Base-by-base conservation (phyloP, 1,140 invertebrate species). In the Drosophila burlai region DNA sequence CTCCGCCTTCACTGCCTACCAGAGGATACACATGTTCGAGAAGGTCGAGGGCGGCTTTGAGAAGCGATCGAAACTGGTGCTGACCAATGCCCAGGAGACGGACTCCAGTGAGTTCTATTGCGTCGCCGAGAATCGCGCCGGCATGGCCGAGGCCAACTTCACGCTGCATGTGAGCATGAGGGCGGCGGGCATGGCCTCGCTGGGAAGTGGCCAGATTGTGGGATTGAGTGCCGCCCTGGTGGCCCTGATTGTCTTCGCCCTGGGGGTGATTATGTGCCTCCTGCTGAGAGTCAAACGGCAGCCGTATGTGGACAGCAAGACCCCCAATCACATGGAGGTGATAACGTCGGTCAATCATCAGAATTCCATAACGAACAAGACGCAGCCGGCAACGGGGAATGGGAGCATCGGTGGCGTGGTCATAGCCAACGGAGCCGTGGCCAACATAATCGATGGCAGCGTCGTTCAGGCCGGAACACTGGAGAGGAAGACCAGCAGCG, bases 31-130 rank as follows among this genome's bases (percentile, higher is more conserved):
- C 80, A 96, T 98, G 79, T 95, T 95, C 76, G 97, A 98, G 93
- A 95, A 96, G 63, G 96, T 97, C 1, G 78, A 75, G 26, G 82
- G 79, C 0, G 94, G 95, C 18, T 94, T 94, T 47, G 95, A 96
- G 83, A 97, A 97, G 92, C 95, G 94, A 46, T 98, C 97, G 55
- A 95, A 95, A 7, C 94, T 99, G 49, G 95, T 98, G 31, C 94
- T 99, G 57, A 97, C 96, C 31, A 97, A 98, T 90, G 96, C 97
- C 15, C 96, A 97, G 89, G 96, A 98, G 90, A 95, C 96, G 8
- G 98, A 99, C 92, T 96, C 97, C 31, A 97, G 96, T 31, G 97
- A 97, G 80, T 99, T 99, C 93, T 96, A 96, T 82, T 99, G 98
- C 93, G 95, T 97, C 1, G 97, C 97, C 16, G 97, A 98, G 87